Evolutionary conservation across 2,888 invertebrate genomes (phyloP).

Genomic region (Galeopsomyia nigrocyanea): DNA sequence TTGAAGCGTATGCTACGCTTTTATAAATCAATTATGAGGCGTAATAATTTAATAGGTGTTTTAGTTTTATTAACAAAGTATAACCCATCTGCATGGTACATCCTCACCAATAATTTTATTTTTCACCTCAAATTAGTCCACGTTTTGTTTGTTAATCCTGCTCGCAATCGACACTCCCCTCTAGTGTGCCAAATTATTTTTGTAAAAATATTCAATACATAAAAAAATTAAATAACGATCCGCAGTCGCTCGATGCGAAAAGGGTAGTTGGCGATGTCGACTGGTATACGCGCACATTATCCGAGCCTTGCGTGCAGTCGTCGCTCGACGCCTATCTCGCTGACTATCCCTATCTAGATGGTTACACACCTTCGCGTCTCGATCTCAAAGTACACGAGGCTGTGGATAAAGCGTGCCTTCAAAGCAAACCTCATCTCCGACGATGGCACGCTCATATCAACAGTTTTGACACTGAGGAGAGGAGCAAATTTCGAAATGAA

Average conservation of each 20-base stretch:
- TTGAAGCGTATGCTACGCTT: neutral
- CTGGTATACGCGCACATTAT: conserved; percentile 58
- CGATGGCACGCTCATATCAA: conserved; percentile 69
- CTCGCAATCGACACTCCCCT: too few relatives aligned
- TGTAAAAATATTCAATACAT: neutral
- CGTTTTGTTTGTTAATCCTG: too few relatives aligned
- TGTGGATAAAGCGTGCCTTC: conserved; percentile 52
- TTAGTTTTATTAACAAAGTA: neutral
- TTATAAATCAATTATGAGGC: too few relatives aligned
- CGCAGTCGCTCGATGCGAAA: neutral
- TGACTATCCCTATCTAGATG: conserved; percentile 67
- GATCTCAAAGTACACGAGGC: conserved; percentile 64
- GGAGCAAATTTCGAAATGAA: conserved; percentile 53
- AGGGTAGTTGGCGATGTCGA: conserved; percentile 51
- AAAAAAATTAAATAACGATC: neutral
- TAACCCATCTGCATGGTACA: conserved; percentile 14
- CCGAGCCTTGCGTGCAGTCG: conserved; percentile 61
- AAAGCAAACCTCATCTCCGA: conserved; percentile 60
- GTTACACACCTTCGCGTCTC: conserved; percentile 66
- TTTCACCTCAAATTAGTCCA: too few relatives aligned
- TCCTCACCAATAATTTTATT: neutral
- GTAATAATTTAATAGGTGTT: neutral
- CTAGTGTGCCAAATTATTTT: too few relatives aligned
- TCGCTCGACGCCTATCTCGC: conserved; percentile 66
- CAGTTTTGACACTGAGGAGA: conserved; percentile 60